Evolutionary conservation across 2,888 invertebrate species (phyloP).

Genomic region (Colostygia pectinataria): DNA sequence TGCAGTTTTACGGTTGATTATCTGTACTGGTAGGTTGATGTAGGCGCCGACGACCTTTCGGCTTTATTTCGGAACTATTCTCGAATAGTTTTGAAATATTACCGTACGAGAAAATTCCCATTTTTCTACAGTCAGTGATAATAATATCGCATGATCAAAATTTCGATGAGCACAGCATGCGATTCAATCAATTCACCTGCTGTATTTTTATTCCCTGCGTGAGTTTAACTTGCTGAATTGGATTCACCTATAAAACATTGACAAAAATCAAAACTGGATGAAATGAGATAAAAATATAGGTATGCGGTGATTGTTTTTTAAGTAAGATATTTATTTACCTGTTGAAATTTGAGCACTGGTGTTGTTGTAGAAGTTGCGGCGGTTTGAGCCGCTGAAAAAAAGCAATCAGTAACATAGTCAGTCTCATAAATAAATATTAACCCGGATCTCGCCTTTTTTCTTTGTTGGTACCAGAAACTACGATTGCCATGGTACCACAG

Average conservation of each 20-base stretch:
- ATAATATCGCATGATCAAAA: no score
- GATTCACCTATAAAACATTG: conserved; percentile 72
- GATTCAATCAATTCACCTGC: conserved; percentile 64
- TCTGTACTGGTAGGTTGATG: no score
- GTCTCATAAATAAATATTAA: no score
- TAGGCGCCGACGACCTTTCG: no score
- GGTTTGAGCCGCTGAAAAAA: conserved; percentile 59
- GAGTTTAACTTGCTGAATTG: conserved; percentile 75
- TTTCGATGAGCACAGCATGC: conserved; percentile 42
- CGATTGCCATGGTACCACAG: no score
- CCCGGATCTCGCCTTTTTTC: no score
- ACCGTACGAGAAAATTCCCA: no score
- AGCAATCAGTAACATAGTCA: not conserved
- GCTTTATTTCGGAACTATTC: no score
- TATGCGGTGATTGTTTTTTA: not conserved
- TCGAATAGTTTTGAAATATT: no score
- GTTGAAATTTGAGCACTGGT: conserved; percentile 72
- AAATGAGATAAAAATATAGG: not conserved
- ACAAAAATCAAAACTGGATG: conserved; percentile 18
- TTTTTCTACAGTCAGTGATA: no score
- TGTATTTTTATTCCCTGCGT: conserved; percentile 77
- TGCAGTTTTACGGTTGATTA: no score
- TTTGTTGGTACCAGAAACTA: no score
- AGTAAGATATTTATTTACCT: conserved; percentile 50
- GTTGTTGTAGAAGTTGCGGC: conserved; percentile 64